Evolutionary conservation across 2,888 invertebrate species (phyloP).

Genomic region (Pediacus dermestoides): DNA sequence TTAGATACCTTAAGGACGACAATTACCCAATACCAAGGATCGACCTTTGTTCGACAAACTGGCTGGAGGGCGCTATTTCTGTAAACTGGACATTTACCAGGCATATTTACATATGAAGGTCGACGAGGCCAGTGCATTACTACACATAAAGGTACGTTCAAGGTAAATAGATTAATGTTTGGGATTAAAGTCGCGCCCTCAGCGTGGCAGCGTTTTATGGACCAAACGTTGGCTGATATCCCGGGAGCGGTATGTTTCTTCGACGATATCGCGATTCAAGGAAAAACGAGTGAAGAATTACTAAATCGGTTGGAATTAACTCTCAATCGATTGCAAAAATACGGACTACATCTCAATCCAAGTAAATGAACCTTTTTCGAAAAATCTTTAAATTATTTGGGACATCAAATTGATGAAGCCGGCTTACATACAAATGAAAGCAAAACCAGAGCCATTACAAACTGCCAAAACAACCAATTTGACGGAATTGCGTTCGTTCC

Average conservation of each 20-base stretch:
- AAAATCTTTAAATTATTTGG: not conserved
- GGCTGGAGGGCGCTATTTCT: slow-evolving; percentile 23
- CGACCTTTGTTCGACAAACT: slow-evolving; percentile 16
- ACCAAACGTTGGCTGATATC: slow-evolving; percentile 30
- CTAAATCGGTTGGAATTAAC: not conserved
- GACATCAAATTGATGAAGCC: not conserved
- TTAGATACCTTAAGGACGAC: slow-evolving; percentile 6
- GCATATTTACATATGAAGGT: slow-evolving; percentile 25
- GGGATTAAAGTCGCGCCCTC: slow-evolving; percentile 33
- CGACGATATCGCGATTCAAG: slow-evolving; percentile 34
- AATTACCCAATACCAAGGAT: slow-evolving; percentile 12
- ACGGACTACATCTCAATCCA: not conserved
- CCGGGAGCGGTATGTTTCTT: slow-evolving; percentile 35
- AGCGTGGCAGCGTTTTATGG: slow-evolving; percentile 37
- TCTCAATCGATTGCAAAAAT: not conserved
- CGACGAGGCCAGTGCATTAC: slow-evolving; percentile 24
- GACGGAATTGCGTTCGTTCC: not conserved
- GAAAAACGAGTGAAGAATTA: slow-evolving; percentile 18
- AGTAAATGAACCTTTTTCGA: not conserved
- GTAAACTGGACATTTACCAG: slow-evolving; percentile 22
- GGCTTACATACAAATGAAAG: slow-evolving; percentile 8
- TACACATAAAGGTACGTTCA: slow-evolving; percentile 35
- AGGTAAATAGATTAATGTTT: slow-evolving; percentile 35
- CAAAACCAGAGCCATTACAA: slow-evolving; percentile 1
- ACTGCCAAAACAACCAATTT: not conserved